These are phyloP conservation scores for Rhopalosiphum nymphaeae DNA, from an alignment of 2,888 invertebrate species.

Conservation along the genomic window DNA sequence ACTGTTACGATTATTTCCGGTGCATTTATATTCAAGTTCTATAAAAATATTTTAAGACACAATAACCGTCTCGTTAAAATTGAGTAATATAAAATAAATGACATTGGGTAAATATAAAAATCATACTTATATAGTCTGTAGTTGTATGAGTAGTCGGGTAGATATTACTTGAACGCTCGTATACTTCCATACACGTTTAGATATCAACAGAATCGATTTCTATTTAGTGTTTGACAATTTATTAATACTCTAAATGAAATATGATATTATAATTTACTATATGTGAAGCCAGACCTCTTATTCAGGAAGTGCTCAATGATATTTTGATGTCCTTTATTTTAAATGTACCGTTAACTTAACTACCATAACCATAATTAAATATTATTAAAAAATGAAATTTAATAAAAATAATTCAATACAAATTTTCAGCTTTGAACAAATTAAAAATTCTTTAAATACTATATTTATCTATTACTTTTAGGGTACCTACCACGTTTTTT, in stretches of 20 bases:
- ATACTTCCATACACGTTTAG: neutral
- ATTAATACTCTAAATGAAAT: neutral
- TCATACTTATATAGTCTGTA: neutral
- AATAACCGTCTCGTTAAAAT: neutral
- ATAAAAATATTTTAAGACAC: neutral
- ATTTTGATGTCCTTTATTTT: neutral
- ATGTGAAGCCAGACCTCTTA: neutral
- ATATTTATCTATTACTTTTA: neutral
- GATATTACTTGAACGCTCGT: neutral
- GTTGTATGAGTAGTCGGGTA: neutral
- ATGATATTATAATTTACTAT: neutral
- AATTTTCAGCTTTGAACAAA: neutral
- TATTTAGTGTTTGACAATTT: neutral
- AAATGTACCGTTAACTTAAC: neutral
- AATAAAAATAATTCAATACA: neutral
- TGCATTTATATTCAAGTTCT: neutral
- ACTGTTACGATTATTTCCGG: neutral
- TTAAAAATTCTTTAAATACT: neutral
- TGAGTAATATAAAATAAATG: neutral
- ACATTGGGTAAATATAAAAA: neutral
- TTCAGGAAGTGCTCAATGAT: neutral
- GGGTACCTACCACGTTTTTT: neutral
- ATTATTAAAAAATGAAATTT: neutral
- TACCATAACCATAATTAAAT: neutral
- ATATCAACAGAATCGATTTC: neutral